Conservation (phyloP, 2,888 invertebrate species). For the Drosophila formosana region DNA sequence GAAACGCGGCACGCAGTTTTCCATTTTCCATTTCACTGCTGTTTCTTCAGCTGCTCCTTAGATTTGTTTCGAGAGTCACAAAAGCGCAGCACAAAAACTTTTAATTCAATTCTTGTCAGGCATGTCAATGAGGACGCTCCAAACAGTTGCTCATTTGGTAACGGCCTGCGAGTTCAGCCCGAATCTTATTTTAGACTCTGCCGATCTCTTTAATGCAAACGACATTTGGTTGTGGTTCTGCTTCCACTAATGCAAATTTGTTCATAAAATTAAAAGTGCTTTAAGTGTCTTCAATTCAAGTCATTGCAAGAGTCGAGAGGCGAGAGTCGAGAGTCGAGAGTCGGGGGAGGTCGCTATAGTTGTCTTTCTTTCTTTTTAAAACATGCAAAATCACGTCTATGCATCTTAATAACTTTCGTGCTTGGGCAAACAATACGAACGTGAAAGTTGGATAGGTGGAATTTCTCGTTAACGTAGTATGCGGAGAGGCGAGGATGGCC, state of each 20-base stretch:
- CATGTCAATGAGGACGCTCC: conserved; percentile 66
- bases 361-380: conserved; percentile 44
- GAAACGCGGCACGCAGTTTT: conserved; percentile 40
- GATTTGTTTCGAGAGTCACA: conserved; percentile 14
- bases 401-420: conserved; percentile 78
- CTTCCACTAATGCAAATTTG: conserved; percentile 45
- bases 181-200: not conserved
- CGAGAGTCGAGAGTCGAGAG: too few species aligned
- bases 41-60: conserved; percentile 31
- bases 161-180: not conserved
- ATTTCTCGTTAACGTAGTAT: conserved; percentile 55
- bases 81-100: conserved; percentile 55
- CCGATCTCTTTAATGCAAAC: conserved; percentile 28
- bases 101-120: conserved; percentile 78
- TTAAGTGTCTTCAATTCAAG: conserved; percentile 30
- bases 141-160: conserved; percentile 21
- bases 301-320: conserved; percentile 1
- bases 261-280: conserved; percentile 51
- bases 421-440: conserved; percentile 74
- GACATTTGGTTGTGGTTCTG: conserved; percentile 26
- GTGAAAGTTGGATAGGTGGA: conserved; percentile 72
- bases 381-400: conserved; percentile 75
- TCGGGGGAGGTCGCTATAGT: not conserved
- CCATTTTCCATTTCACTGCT: conserved; percentile 17
- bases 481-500: conserved; percentile 6